phyloP scores from a whole-genome alignment of 2,888 invertebrate species.

The Cephus pygmeus region DNA sequence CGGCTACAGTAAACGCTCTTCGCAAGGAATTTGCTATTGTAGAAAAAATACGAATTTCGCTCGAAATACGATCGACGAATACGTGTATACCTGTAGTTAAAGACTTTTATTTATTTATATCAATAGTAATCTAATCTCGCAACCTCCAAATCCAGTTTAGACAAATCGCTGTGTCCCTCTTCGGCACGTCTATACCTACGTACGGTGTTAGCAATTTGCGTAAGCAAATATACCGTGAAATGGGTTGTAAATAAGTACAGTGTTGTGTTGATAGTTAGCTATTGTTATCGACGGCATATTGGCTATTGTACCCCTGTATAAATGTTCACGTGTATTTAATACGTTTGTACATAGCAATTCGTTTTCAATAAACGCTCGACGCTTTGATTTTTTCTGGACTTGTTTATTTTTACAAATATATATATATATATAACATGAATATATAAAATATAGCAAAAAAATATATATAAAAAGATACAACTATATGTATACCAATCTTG shows the following conservation, averaged over 20 bases:
- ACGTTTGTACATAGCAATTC: conserved; percentile 59
- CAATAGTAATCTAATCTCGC: background rate
- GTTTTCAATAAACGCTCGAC: conserved; percentile 59
- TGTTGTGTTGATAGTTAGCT: conserved; percentile 42
- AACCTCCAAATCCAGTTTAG: background rate
- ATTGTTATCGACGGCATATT: conserved; percentile 53
- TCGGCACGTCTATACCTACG: background rate
- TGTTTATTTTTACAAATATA: background rate
- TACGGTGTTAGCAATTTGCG: conserved; percentile 30
- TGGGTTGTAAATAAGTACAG: conserved; percentile 50
- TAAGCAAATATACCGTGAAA: conserved; percentile 46
- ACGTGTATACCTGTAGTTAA: background rate
- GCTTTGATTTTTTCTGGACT: conserved; percentile 47
- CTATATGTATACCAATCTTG: background rate
- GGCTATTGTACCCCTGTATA: conserved; percentile 48
- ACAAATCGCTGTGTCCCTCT: conserved; percentile 5
- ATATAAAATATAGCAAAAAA: background rate
- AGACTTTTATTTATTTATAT: background rate
- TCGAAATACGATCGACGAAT: background rate
- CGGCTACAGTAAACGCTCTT: background rate
- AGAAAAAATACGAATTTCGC: background rate
- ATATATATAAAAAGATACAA: background rate
- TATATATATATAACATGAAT: background rate
- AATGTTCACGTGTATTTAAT: conserved; percentile 59
- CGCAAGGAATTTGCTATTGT: background rate